Percentiles rank a stretch among this genome's conserved stretches.
phyloP scores from a whole-genome alignment of 2,797 vertebrate genomes.

The Xiphorhynchus erythropygius region DNA sequence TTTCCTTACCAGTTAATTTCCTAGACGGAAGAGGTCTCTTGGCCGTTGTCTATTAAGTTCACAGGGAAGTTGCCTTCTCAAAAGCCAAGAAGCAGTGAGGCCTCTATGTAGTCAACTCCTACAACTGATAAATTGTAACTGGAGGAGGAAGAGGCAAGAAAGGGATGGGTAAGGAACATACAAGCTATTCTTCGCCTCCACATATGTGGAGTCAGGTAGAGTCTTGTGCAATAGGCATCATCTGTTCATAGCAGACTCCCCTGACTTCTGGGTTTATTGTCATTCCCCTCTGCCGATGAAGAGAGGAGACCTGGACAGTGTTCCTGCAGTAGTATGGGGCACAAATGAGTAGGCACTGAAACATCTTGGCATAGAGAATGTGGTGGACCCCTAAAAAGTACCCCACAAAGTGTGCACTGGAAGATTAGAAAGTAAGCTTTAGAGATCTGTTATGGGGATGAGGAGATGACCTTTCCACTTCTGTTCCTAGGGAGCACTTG shows the following conservation, averaged over 20 bases:
- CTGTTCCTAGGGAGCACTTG: neutral
- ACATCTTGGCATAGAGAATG: neutral
- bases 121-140: neutral
- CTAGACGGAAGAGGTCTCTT: neutral
- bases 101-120: neutral
- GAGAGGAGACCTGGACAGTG: neutral
- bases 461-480: neutral
- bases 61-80: neutral
- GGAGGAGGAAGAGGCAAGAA: neutral
- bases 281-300: neutral
- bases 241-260: neutral
- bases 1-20: neutral
- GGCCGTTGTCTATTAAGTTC: neutral
- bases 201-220: neutral
- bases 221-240: neutral
- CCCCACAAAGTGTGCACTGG: neutral
- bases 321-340: neutral
- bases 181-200: neutral
- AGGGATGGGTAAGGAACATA: neutral
- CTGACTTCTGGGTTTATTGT: neutral
- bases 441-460: neutral
- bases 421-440: neutral
- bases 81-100: neutral
- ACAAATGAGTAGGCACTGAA: neutral
- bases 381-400: fast-evolving